phyloP scores from a whole-genome alignment of 1,140 invertebrate genomes.

The Acarapis woodi region DNA sequence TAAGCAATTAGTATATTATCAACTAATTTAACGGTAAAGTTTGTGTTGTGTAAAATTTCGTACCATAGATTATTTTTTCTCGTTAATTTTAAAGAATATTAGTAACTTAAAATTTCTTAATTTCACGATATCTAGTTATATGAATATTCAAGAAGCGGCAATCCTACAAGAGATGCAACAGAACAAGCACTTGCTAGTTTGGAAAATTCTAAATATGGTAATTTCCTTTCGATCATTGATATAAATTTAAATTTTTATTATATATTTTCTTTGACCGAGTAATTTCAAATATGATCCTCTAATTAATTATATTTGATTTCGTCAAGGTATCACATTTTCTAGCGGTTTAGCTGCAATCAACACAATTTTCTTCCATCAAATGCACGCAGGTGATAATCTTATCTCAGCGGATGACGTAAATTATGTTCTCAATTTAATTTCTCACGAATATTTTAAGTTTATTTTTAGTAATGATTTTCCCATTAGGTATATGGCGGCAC shows the following conservation, averaged over 20 bases:
- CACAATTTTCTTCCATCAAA: conserved; percentile 31
- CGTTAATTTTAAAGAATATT: not conserved
- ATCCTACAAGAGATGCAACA: conserved; percentile 63
- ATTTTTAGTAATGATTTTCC: too few species aligned
- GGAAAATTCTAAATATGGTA: conserved; percentile 59
- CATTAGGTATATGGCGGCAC: conserved; percentile 95
- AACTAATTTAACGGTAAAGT: not conserved
- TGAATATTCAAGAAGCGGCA: conserved; percentile 77
- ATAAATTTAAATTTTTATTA: not conserved
- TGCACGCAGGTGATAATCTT: conserved; percentile 63
- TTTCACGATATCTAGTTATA: too few species aligned
- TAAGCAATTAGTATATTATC: too few species aligned
- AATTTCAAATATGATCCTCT: not conserved
- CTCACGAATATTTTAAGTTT: too few species aligned
- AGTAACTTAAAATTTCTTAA: conserved; percentile 2
- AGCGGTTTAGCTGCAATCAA: conserved; percentile 66
- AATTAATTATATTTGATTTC: not conserved
- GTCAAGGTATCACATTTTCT: not conserved
- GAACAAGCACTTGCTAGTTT: conserved; percentile 65
- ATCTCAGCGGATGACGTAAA: conserved; percentile 65
- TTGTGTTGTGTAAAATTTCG: not conserved
- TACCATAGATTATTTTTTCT: not conserved
- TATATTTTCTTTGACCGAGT: too few species aligned
- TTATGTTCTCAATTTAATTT: too few species aligned
- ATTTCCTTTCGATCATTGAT: not conserved